Percentiles rank a stretch among this genome's conserved stretches.
These are phyloP conservation scores for Prietella phreatophila DNA, from an alignment of 2,113 vertebrate genomes.

Conservation along the genomic window DNA sequence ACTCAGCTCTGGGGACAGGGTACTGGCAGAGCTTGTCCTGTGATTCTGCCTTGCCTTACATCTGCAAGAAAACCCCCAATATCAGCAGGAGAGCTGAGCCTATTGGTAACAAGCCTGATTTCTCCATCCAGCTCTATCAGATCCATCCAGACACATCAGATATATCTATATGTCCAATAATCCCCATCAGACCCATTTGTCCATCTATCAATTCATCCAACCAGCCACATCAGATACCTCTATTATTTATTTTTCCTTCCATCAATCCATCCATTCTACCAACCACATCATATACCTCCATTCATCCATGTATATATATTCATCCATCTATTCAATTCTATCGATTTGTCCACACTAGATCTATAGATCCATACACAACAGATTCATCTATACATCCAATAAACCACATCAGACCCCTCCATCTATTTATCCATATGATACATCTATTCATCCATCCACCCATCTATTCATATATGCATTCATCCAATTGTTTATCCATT, in stretches of 20 bases:
- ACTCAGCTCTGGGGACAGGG: constrained; percentile 62
- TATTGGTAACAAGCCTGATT: constrained; percentile 72
- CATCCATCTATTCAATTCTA: not conserved
- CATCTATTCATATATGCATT: not conserved
- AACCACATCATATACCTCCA: not conserved
- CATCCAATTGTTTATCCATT: not conserved
- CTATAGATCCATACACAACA: not conserved
- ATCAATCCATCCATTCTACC: not conserved
- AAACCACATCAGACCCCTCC: not conserved
- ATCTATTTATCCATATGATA: not conserved
- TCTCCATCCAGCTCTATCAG: not conserved
- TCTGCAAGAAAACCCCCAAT: constrained; percentile 86
- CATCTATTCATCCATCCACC: not conserved
- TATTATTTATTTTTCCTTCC: not conserved
- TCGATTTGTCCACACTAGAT: not conserved
- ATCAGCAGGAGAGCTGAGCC: constrained; percentile 67
- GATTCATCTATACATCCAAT: not conserved
- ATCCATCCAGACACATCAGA: constrained; percentile 6
- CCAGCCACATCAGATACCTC: not conserved
- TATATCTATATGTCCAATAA: constrained; percentile 9
- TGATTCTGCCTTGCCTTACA: constrained; percentile 81
- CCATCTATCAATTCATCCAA: not conserved
- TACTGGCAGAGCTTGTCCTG: constrained; percentile 82
- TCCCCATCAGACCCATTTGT: not conserved
- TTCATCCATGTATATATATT: not conserved